Percentiles rank a stretch among this genome's conserved stretches.
These are phyloP conservation scores for Harpagus bidentatus DNA, from an alignment of 2,113 vertebrate genomes.

Conservation along the genomic window DNA sequence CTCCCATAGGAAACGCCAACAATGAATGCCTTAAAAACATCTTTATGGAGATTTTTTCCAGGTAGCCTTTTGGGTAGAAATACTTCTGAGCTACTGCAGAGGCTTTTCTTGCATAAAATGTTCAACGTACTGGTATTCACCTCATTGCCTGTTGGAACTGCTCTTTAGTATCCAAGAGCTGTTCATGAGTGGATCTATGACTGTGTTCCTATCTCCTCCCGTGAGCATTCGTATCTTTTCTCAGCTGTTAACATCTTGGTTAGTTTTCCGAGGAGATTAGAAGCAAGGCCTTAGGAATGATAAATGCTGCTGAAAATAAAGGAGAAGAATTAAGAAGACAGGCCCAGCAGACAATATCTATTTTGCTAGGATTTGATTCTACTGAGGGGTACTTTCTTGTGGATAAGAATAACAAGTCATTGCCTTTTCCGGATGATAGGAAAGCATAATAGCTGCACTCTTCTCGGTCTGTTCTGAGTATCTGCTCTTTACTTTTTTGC, in stretches of 20 bases:
- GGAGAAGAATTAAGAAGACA: conserved; percentile 1
- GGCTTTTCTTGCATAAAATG: neutral
- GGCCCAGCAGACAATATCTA: neutral
- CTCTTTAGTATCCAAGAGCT: neutral
- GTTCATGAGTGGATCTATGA: neutral
- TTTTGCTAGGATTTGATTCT: conserved; percentile 47
- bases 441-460: conserved; percentile 11
- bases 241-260: conserved; percentile 2
- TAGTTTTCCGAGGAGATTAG: conserved; percentile 46
- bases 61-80: neutral
- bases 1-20: neutral
- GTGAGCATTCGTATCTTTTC: neutral
- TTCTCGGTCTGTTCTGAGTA: neutral
- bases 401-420: conserved; percentile 13
- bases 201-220: neutral
- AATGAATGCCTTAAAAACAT: neutral
- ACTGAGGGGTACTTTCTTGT: neutral
- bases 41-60: neutral
- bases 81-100: neutral
- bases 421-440: conserved; percentile 10
- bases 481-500: conserved; percentile 36
- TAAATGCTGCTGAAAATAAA: conserved; percentile 47
- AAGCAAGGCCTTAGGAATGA: neutral
- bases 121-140: neutral
- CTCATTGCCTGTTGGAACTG: neutral